A percentile compares a stretch with the other conserved stretches of the same genome.
Evolutionary conservation across 2,888 invertebrate species (phyloP).

Genomic region (Euphydryas editha): DNA sequence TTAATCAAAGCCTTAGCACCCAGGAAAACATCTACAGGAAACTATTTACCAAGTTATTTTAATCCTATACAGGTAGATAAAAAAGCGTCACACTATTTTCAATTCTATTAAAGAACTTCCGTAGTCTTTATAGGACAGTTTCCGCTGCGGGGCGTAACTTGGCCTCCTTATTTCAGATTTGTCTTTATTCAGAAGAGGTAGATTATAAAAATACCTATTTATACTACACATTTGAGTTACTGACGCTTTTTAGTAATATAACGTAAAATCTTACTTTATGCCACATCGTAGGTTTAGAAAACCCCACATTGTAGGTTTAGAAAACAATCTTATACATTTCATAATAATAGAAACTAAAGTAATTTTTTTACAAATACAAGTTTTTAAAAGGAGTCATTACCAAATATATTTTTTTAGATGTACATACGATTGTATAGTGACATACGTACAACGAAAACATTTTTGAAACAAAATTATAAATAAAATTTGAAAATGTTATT

Average conservation of each 20-base stretch:
- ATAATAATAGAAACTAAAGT: no score
- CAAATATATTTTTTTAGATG: no score
- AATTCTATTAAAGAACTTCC: constrained; percentile 45
- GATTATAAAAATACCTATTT: constrained; percentile 31
- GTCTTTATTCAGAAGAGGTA: constrained; percentile 33
- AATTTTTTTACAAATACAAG: no score
- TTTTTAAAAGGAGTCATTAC: no score
- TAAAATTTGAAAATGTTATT: constrained; percentile 9
- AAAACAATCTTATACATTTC: no score
- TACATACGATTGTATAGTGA: no score
- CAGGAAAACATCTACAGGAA: constrained; percentile 38
- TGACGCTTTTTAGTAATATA: background rate
- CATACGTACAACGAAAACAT: background rate
- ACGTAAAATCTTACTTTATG: no score
- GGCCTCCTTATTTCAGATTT: constrained; percentile 41
- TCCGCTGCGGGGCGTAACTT: constrained; percentile 40
- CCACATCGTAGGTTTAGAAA: no score
- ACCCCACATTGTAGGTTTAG: no score
- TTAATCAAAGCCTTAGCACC: background rate
- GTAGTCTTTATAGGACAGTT: constrained; percentile 42
- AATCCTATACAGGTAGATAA: constrained; percentile 41
- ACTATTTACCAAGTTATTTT: constrained; percentile 48
- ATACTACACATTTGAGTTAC: constrained; percentile 24
- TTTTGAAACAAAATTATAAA: background rate
- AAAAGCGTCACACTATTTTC: constrained; percentile 42